phyloP scores from a whole-genome alignment of 2,113 vertebrate genomes.

The Catharus bicknelli region DNA sequence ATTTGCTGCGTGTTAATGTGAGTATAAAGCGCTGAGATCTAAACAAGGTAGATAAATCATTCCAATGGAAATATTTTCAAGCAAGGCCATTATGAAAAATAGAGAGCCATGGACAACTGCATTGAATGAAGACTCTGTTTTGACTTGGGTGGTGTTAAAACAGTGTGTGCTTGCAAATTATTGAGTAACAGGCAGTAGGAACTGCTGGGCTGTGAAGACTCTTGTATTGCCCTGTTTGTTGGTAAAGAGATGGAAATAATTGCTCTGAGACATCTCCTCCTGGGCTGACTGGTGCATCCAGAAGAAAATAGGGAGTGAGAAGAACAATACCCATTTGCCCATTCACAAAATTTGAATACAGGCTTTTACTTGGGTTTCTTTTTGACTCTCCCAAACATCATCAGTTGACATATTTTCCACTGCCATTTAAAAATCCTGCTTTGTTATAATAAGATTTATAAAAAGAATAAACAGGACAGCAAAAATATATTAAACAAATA shows the following conservation, averaged over 20 bases:
- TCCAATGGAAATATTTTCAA: slow-evolving; percentile 13
- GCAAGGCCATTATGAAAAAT: not conserved
- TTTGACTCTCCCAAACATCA: not conserved
- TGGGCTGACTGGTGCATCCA: not conserved
- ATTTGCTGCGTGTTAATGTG: not conserved
- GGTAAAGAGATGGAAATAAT: slow-evolving; percentile 3
- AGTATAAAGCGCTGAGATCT: slow-evolving; percentile 39
- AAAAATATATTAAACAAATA: not conserved
- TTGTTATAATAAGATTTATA: not conserved
- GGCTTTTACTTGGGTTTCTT: not conserved
- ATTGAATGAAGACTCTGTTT: slow-evolving; percentile 22
- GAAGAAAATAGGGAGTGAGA: slow-evolving; percentile 3
- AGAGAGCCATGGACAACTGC: not conserved
- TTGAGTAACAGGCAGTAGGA: not conserved
- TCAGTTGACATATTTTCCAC: not conserved
- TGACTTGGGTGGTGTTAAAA: not conserved
- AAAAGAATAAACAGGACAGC: not conserved
- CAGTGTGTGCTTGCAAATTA: not conserved
- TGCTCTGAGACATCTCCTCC: not conserved
- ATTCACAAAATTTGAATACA: not conserved
- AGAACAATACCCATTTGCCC: not conserved
- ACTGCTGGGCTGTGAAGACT: not conserved
- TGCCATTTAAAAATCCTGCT: not conserved
- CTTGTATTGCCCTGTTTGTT: slow-evolving; percentile 1
- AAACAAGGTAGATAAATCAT: slow-evolving; percentile 7